Base-by-base conservation (phyloP, 2,888 invertebrate genomes). In the Oxycera nigricornis region DNA sequence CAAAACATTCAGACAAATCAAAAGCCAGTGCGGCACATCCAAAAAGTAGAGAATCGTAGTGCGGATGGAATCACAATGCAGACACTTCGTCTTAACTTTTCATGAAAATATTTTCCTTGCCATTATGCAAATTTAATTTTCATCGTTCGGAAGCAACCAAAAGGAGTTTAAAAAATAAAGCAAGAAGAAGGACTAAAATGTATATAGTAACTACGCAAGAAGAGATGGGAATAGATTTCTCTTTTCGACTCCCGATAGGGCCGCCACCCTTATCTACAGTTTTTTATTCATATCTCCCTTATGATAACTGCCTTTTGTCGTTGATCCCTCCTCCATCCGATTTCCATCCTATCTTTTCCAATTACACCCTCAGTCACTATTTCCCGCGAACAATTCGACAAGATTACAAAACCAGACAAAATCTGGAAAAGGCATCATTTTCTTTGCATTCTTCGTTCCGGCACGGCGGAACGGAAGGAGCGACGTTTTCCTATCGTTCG, bases 41-140 rank as follows among this genome's bases (percentile, higher is more conserved):
- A 31, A 72, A 17, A 52, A 72, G 55, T 26, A 72, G 26, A 72
- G 26, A 24, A 61, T 26, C 24, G 31, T 17, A 24, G 39, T 14
- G 59, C 24, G 26, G 59, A 24, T 26, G 52, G 72, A 17, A 72
- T 72, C 57, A 72, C 57, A 73, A 75, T 75, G 75, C 75, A 75
- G 73, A 75, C 75, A 75, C 75, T 73, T 75, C 75, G 73, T 73
- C 72, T 75, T 75, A 75, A 75, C 73, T 75, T 75, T 75, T 73
- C 55, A 73, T 57, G 73, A 75, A 75, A 75, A 75, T 75, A 75
- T 75, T 75, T 75, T 75, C 73, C 65, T 70, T 62, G 75, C 75
- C 72, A 75, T 75, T 75, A 75, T 76, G 73, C 74, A 76, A 74
- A 76, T 76, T 76, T 73, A 67, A 72, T 76, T 65, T 65, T 30